These are phyloP conservation scores for Grammomys surdaster DNA, from an alignment of 2,113 vertebrate species.

Conservation along the genomic window DNA sequence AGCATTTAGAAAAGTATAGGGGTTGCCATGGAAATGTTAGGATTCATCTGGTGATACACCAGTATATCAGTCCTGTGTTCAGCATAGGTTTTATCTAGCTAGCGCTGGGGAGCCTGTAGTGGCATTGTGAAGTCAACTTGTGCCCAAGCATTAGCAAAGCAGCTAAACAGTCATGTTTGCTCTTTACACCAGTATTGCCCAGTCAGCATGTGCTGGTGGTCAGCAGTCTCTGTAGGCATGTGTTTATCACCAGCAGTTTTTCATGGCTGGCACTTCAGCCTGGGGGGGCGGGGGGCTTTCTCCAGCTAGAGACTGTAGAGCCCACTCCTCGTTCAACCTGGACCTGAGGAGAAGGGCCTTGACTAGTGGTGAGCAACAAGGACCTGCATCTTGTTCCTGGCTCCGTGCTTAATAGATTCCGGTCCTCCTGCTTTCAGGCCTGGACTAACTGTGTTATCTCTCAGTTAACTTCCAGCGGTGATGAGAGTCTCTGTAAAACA, in stretches of 20 bases:
- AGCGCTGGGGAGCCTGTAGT: neutral
- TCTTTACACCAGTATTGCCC: fast-evolving
- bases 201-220: neutral
- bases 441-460: neutral
- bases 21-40: neutral
- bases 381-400: neutral
- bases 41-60: neutral
- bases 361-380: neutral
- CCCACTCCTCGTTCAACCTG: neutral
- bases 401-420: neutral
- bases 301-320: fast-evolving
- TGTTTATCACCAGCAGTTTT: fast-evolving
- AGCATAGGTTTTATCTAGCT: neutral
- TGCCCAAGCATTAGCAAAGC: neutral
- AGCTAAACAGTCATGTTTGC: neutral
- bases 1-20: neutral
- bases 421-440: neutral
- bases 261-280: conserved; percentile 30
- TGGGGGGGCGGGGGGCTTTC: neutral
- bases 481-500: conserved; percentile 40
- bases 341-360: neutral
- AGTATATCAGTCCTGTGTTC: neutral
- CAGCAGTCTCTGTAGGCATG: neutral
- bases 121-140: neutral
- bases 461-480: neutral